Evolutionary conservation across 2,797 vertebrate genomes (phyloP), one percentile per base, ranked within the genome.

Genomic region (Liparis tanakae): DNA sequence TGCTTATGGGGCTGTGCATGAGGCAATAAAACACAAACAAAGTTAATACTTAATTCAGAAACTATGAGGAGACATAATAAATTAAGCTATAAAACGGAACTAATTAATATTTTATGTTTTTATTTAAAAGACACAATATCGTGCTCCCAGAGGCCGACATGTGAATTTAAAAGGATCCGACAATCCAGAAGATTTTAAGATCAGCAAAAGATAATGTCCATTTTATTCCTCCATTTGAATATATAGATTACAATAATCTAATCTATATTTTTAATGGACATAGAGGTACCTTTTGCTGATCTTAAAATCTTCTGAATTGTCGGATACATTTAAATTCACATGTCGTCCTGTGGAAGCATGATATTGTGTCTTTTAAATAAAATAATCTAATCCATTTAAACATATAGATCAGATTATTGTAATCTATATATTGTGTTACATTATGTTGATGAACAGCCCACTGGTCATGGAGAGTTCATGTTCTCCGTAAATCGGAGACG

Each of bases 11-110:
- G 10, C 30, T 53, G n/a, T 44, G 30, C 18, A 70, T 30, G n/a
- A 62, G 18, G 30, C 54, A 13, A 20, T 15, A 41, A 13, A 22
- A 67, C 37, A 57, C 43, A 46, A 58, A 30, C 2, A 22, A n/a
- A 61, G 41, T 36, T 13, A 48, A 76, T 64, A 37, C 36, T 74
- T 66, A 20, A 54, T 67, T n/a, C 18, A 20, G 37, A 55, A 18
- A 53, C 17, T 53, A 3, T 12, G 18, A 34, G 66, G 48, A 69
- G 36, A 48, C 34, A 4, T 30, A 30, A 30, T 30, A 5, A 58
- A 57, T 13, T 4, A 41, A 41, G 9, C 25, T 30, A 30, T 30
- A 36, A 43, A 56, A 63, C 20, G 37, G 15, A 7, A 0, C 13
- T 5, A 36, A 70, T 61, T 36, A 50, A 17, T 13, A 54, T 25